phyloP scores from a whole-genome alignment of 2,797 vertebrate species.

The Rhincodon typus region DNA sequence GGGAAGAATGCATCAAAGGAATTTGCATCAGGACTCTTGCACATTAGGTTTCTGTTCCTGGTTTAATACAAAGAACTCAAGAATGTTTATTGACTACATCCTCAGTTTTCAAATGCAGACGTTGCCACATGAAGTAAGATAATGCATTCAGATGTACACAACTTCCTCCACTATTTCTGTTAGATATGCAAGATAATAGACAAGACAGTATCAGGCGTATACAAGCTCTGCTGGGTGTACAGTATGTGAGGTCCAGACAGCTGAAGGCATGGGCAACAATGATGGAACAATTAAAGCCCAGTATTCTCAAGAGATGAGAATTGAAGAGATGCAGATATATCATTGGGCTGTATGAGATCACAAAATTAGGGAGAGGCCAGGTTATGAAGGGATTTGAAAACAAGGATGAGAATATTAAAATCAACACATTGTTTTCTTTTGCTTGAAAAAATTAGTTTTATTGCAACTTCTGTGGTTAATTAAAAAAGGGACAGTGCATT shows the following conservation, averaged over 20 bases:
- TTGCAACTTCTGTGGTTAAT: conserved; percentile 17
- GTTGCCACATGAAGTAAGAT: neutral
- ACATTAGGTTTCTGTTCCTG: neutral
- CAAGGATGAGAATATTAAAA: too few relatives aligned
- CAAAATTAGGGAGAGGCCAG: too few relatives aligned
- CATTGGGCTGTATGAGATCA: too few relatives aligned
- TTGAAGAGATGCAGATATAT: neutral
- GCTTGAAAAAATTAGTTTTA: conserved; percentile 17
- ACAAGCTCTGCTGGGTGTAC: neutral
- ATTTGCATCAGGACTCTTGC: neutral
- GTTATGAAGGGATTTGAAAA: too few relatives aligned
- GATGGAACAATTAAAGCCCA: neutral
- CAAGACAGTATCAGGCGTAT: neutral
- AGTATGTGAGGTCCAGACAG: neutral
- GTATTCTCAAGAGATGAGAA: neutral
- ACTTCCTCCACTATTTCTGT: neutral
- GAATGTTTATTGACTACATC: neutral
- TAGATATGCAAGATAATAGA: neutral
- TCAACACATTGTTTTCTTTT: neutral
- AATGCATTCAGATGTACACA: neutral
- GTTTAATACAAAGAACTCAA: neutral
- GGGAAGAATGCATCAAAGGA: conserved; percentile 10
- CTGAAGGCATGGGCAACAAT: neutral
- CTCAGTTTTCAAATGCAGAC: neutral
- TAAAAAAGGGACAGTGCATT: conserved; percentile 23